Evolutionary conservation across 2,888 invertebrate genomes (phyloP), one percentile per base, ranked within the genome.

Genomic region (Augiades crinisus): DNA sequence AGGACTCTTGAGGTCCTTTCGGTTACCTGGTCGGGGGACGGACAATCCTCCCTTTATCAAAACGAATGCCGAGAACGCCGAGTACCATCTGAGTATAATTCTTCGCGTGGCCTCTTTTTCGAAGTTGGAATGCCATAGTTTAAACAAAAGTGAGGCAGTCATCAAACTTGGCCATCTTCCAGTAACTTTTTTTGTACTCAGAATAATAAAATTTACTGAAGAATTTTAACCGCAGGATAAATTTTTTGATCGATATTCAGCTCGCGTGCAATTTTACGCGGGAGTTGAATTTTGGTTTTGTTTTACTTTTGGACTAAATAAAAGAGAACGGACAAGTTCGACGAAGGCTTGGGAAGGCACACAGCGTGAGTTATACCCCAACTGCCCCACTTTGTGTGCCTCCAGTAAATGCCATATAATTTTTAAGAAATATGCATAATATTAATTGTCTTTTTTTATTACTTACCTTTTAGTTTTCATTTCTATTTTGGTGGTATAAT

Each of bases 231-330:
- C 10, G 27, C 27, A 8, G 10, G 10, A 47, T 45, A 31, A 37
- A 46, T 19, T 24, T 46, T 47, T 27, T n/a, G 30, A 37, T 47
- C 37, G 36, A 24, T 46, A 46, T 36, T 36, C 36, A 3, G 19
- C 27, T 7, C 19, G 37, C 27, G 37, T 47, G 24, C 14, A 40
- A 40, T 38, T 47, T 27, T 21, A 16, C 31, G 30, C 8, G 30
- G 47, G 7, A 21, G 38, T 30, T 14, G 47, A 30, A 40, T 22
- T 47, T 40, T 22, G 31, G 14, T 47, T 43, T 47, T 47, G 31
- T 47, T 47, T 47, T 47, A 21, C 31, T 47, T 47, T 21, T 38
- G 16, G 21, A 31, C 21, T 14, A 31, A 40, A 47, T 47, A 47
- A 47, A 47, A 47, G 47, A 40, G 47, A 38, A 16, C 37, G 36